phyloP scores from a whole-genome alignment of 2,888 invertebrate genomes.

The Aphidoletes aphidimyza region DNA sequence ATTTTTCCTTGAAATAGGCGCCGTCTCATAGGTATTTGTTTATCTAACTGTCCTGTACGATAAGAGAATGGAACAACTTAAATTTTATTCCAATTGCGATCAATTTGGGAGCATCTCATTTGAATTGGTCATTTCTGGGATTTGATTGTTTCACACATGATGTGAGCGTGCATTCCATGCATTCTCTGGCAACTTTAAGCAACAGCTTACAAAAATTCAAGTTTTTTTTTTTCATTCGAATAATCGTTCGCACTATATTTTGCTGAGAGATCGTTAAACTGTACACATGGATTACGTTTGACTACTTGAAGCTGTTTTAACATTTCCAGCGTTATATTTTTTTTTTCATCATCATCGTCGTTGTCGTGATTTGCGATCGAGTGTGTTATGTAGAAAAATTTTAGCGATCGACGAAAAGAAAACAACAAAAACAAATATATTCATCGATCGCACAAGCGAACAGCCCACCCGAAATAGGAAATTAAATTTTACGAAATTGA shows the following conservation, averaged over 20 bases:
- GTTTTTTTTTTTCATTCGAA: neutral
- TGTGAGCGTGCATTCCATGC: neutral
- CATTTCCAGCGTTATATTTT: neutral
- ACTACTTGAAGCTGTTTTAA: constrained; percentile 29
- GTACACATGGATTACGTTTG: constrained; percentile 22
- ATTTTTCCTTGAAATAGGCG: too few species aligned
- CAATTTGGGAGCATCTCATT: too few species aligned
- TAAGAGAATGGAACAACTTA: too few species aligned
- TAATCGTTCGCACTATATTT: neutral
- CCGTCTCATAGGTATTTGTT: too few species aligned
- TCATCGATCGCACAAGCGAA: neutral
- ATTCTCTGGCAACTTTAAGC: constrained; percentile 5
- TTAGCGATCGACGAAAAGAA: neutral
- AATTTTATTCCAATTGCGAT: too few species aligned
- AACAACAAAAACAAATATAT: neutral
- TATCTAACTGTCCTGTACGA: too few species aligned
- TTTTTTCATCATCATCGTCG: neutral
- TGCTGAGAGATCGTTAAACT: constrained; percentile 19
- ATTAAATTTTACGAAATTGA: constrained; percentile 42
- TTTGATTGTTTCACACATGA: neutral
- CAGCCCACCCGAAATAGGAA: constrained; percentile 48
- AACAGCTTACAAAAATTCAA: constrained; percentile 44
- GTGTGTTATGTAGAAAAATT: constrained; percentile 1
- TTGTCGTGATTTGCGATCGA: constrained; percentile 25
- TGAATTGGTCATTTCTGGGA: neutral